These are phyloP conservation scores for Candidula unifasciata DNA, from an alignment of 2,888 invertebrate species.

Conservation along the genomic window DNA sequence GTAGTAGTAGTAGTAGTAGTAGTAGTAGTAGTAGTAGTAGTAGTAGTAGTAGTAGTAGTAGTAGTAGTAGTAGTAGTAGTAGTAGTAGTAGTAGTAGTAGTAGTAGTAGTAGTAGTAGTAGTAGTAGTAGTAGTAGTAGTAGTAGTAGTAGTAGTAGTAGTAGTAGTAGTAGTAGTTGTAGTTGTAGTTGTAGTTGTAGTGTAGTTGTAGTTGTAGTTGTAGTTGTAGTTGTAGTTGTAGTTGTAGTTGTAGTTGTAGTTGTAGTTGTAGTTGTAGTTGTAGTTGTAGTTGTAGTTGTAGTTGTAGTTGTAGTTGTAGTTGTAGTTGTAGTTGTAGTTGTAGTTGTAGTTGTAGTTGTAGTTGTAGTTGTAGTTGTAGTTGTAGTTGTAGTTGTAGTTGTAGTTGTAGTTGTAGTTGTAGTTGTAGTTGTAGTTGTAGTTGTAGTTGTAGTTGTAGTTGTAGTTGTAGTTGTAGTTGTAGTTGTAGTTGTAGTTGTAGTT, in stretches of 20 bases:
- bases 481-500: neutral
- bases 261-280: conserved; percentile 18
- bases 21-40: conserved; percentile 41
- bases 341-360: conserved; percentile 43
- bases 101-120: conserved; percentile 48
- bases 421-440: conserved; percentile 17
- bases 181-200: conserved; percentile 43
- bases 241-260: conserved; percentile 12
- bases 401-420: conserved; percentile 45
- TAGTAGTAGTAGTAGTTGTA: conserved; percentile 43
- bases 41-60: conserved; percentile 28
- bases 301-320: conserved; percentile 44
- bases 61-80: neutral
- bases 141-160: conserved; percentile 39
- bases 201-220: neutral
- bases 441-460: conserved; percentile 31
- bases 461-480: conserved; percentile 35
- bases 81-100: conserved; percentile 4
- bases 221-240: neutral
- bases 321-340: conserved; percentile 43
- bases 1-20: conserved; percentile 43
- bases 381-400: conserved; percentile 40
- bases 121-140: conserved; percentile 51
- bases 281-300: conserved; percentile 40
- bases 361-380: conserved; percentile 45